A percentile compares a stretch with the other conserved stretches of the same genome.
phyloP scores from a whole-genome alignment of 2,113 vertebrate species.

The Ailurus styani region DNA sequence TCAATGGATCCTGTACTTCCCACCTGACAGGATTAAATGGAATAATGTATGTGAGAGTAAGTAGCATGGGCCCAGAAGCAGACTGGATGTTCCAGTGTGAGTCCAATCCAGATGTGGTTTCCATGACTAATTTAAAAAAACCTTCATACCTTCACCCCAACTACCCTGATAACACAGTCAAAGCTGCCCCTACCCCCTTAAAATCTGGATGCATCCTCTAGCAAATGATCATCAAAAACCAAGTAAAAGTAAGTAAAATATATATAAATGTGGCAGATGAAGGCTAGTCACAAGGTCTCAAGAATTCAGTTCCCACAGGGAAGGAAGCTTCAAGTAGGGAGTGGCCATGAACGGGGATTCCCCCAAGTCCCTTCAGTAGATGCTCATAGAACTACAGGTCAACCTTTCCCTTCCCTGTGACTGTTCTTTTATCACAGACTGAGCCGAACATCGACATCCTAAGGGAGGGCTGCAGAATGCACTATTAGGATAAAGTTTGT shows the following conservation, averaged over 20 bases:
- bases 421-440: not conserved
- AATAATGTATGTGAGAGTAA: not conserved
- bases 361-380: not conserved
- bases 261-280: not conserved
- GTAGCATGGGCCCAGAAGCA: not conserved
- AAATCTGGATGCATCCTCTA: not conserved
- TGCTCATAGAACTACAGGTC: not conserved
- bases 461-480: not conserved
- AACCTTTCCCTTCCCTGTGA: not conserved
- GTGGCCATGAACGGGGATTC: too few relatives aligned
- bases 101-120: not conserved
- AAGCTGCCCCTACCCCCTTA: not conserved
- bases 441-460: not conserved
- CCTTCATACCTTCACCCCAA: not conserved
- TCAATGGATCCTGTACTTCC: not conserved
- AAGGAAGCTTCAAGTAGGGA: not conserved
- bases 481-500: not conserved
- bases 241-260: not conserved
- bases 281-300: not conserved
- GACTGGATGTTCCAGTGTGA: not conserved
- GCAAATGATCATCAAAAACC: not conserved
- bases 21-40: not conserved
- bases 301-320: not conserved
- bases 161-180: not conserved
- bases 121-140: not conserved